These are phyloP conservation scores for Acrobasis consociella DNA, from an alignment of 2,888 invertebrate genomes.

Conservation along the genomic window DNA sequence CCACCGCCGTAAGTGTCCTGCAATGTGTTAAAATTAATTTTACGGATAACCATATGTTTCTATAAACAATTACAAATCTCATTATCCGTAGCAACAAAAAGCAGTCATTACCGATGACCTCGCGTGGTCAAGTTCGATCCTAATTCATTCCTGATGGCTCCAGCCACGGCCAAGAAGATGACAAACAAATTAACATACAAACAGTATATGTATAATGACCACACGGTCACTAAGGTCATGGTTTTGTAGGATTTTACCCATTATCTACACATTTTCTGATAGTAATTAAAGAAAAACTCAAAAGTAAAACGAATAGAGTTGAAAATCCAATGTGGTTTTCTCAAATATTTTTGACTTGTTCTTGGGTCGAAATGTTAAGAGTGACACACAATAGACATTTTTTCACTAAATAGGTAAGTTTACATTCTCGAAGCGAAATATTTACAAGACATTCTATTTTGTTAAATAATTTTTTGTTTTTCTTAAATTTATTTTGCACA, in stretches of 20 bases:
- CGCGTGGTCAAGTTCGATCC: constrained; percentile 74
- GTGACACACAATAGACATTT: constrained; percentile 20
- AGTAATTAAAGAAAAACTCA: not conserved
- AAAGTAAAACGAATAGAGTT: not conserved
- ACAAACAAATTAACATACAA: constrained; percentile 71
- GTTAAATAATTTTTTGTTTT: not conserved
- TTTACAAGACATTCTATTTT: not conserved
- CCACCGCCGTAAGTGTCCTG: no score
- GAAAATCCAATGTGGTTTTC: not conserved
- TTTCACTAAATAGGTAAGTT: constrained; percentile 9
- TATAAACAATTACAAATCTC: constrained; percentile 15
- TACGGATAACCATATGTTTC: not conserved
- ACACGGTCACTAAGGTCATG: constrained; percentile 55
- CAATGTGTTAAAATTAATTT: not conserved
- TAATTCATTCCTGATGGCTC: constrained; percentile 72
- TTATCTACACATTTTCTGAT: constrained; percentile 8
- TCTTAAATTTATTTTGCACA: no score
- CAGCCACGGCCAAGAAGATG: constrained; percentile 54
- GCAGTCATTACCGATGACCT: constrained; percentile 64
- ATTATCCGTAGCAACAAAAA: constrained; percentile 45
- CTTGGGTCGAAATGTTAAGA: constrained; percentile 7
- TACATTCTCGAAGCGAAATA: constrained; percentile 13
- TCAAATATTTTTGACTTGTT: constrained; percentile 10
- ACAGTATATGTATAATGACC: constrained; percentile 66
- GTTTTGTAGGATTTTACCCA: constrained; percentile 54